phyloP scores from a whole-genome alignment of 2,113 vertebrate genomes.

The Gallinago jamesoni region DNA sequence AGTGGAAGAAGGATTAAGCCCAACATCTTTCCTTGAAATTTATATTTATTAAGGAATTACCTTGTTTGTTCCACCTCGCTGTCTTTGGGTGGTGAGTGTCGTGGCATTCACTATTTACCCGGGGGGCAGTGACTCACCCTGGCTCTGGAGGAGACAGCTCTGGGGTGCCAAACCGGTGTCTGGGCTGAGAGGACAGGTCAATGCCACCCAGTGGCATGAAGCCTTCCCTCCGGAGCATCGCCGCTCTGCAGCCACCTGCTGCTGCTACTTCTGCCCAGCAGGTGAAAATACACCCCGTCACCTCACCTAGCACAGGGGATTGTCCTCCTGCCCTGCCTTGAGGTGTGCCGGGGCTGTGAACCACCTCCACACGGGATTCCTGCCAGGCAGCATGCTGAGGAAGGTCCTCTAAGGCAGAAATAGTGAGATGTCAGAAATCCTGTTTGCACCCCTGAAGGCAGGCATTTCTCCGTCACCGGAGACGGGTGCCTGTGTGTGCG shows the following conservation, averaged over 20 bases:
- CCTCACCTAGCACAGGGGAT: background rate
- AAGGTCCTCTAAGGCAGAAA: background rate
- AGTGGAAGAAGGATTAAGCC: background rate
- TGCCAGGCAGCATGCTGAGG: background rate
- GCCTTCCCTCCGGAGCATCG: background rate
- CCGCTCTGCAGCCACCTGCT: background rate
- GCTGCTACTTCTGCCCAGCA: background rate
- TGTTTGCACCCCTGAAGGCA: background rate
- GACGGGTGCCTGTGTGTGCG: background rate
- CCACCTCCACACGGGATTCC: background rate
- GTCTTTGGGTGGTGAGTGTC: background rate
- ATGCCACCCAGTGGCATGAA: background rate
- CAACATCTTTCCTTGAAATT: background rate
- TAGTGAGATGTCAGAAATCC: background rate
- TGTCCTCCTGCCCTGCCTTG: background rate
- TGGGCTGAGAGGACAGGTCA: background rate
- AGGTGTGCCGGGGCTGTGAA: background rate
- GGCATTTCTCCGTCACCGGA: background rate
- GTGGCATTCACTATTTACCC: background rate
- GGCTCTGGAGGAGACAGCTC: background rate
- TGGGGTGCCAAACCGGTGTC: background rate
- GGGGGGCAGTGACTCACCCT: background rate
- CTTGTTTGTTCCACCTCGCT: constrained; percentile 3
- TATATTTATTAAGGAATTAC: constrained; percentile 28
- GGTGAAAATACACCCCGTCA: background rate